phyloP scores from a whole-genome alignment of 2,113 vertebrate genomes.

The Eonycteris spelaea region DNA sequence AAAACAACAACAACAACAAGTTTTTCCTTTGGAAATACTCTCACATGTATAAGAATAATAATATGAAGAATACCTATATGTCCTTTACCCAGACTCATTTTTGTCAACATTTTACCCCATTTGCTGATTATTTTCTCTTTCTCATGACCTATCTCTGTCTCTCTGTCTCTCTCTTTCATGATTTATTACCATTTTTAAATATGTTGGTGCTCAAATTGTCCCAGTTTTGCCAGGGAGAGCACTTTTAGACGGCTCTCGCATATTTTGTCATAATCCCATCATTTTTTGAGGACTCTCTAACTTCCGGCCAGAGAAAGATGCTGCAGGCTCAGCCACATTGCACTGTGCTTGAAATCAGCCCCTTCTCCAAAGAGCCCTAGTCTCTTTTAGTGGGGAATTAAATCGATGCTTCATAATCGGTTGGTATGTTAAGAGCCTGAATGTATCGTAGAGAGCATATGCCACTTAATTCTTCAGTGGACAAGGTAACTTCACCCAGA shows the following conservation, averaged over 20 bases:
- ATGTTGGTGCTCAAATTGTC: neutral
- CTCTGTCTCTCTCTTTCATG: neutral
- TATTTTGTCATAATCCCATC: neutral
- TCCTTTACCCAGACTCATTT: neutral
- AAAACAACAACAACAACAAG: neutral
- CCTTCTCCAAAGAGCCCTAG: neutral
- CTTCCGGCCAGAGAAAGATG: neutral
- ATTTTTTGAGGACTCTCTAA: neutral
- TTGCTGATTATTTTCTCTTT: neutral
- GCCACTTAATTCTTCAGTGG: neutral
- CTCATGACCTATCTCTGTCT: neutral
- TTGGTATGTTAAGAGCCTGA: neutral
- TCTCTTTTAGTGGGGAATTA: neutral
- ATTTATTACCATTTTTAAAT: neutral
- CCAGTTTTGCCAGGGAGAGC: neutral
- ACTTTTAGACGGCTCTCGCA: neutral
- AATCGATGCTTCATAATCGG: neutral
- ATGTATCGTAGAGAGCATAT: neutral
- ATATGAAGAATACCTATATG: neutral
- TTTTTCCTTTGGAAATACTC: neutral
- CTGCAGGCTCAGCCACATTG: neutral
- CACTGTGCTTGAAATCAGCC: neutral
- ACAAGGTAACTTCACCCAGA: neutral
- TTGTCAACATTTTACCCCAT: neutral
- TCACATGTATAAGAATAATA: neutral